Base-by-base conservation (phyloP, 2,113 vertebrate species). In the Triplophysa rosa region DNA sequence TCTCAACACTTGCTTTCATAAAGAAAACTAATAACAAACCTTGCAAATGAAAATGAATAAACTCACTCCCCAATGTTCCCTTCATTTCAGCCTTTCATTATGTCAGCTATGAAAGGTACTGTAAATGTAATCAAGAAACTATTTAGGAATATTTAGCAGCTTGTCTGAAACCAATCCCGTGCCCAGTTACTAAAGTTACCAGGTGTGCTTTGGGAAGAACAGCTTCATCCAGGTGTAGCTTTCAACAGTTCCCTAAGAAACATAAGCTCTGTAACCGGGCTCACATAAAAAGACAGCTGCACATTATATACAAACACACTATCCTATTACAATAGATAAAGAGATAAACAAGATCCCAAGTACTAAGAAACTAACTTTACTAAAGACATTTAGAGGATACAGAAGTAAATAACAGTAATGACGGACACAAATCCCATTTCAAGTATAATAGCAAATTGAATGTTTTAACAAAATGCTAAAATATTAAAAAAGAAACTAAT, bases 111-210 rank as follows among this genome's bases (percentile, higher is more conserved):
- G 14, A 61, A 73, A 24, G 19, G 17, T 42, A n/a, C n/a, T n/a
- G n/a, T n/a, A 12, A 33, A 56, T 0, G 2, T 4, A 12, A 62
- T 62, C 1, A 3, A 19, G 10, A 37, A 40, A 2, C n/a, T 26
- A 19, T 61, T 62, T 19, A 24, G 21, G 8, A 83, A 89, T 89
- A 87, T 84, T 78, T 82, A 80, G 72, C 70, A 23, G 66, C 78
- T 86, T 80, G 79, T 84, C 78, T 80, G 66, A 83, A 88, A 64
- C 87, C 47, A 26, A 87, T 87, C 84, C 71, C 16, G 24, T 2
- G 12, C 65, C 67, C 33, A 37, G 65, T 80, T 67, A 40, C 54
- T 64, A 67, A 9, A 33, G 73, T 78, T 59, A 86, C 87, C 89
- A 89, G 89, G 87, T 90, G 89, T 58, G 71, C 10, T 42, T 77